These are phyloP conservation scores for Nixonia krombeini DNA, from an alignment of 1,140 invertebrate genomes.

Conservation along the genomic window DNA sequence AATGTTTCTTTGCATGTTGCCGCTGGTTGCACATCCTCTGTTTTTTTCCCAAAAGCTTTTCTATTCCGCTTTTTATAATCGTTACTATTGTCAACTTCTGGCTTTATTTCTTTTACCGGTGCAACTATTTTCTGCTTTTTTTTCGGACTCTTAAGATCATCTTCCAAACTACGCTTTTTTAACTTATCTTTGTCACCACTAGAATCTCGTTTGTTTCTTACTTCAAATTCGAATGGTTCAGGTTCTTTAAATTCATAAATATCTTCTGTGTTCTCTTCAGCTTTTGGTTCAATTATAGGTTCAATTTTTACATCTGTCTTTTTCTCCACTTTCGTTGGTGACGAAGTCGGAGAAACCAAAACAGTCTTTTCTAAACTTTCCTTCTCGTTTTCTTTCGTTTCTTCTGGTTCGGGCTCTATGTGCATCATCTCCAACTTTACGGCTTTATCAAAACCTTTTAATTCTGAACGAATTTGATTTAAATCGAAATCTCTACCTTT, in stretches of 20 bases:
- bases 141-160: slow-evolving; percentile 62
- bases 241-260: slow-evolving; percentile 92
- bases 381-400: slow-evolving; percentile 49
- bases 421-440: slow-evolving; percentile 69
- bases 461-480: slow-evolving; percentile 85
- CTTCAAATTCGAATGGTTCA: slow-evolving; percentile 87
- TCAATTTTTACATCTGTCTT: slow-evolving; percentile 52
- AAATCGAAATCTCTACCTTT: slow-evolving; percentile 85
- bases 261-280: slow-evolving; percentile 74
- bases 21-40: slow-evolving; percentile 44
- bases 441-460: slow-evolving; percentile 83
- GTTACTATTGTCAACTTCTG: slow-evolving; percentile 48
- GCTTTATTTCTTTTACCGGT: slow-evolving; percentile 53
- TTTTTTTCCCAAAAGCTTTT: slow-evolving; percentile 52
- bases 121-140: slow-evolving; percentile 58
- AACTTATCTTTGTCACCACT: slow-evolving; percentile 63
- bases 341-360: background rate
- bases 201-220: slow-evolving; percentile 72
- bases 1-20: slow-evolving; percentile 67
- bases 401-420: slow-evolving; percentile 53
- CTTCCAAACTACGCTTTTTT: slow-evolving; percentile 66
- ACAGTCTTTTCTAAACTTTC: slow-evolving; percentile 37
- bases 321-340: slow-evolving; percentile 48
- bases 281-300: slow-evolving; percentile 49
- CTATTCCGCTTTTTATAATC: slow-evolving; percentile 50